Percentiles rank a stretch among this genome's conserved stretches.
Evolutionary conservation across 1,140 invertebrate species (phyloP).

Genomic region (Drosophila teissieri): DNA sequence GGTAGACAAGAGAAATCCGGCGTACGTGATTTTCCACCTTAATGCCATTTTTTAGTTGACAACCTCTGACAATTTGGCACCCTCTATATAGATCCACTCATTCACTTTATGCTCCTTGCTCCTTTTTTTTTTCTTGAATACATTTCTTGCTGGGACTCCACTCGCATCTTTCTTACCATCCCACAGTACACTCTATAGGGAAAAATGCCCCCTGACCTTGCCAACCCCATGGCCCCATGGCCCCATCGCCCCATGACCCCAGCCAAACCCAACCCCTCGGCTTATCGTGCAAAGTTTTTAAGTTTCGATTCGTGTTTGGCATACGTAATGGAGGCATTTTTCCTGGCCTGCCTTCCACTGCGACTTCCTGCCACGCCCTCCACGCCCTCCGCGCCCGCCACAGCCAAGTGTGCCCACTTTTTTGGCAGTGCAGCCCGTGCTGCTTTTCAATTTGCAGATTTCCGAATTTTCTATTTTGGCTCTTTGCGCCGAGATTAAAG

Average conservation of each 20-base stretch:
- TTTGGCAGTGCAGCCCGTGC: neutral
- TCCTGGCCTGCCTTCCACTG: slow-evolving; percentile 24
- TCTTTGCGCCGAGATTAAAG: slow-evolving; percentile 30
- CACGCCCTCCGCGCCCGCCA: slow-evolving; percentile 4
- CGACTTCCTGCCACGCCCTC: slow-evolving; percentile 19
- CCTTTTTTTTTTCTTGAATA: slow-evolving; percentile 2
- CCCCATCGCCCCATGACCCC: neutral
- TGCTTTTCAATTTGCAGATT: slow-evolving; percentile 67
- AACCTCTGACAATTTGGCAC: slow-evolving; percentile 75
- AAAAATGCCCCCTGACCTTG: slow-evolving; percentile 10
- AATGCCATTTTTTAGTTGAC: slow-evolving; percentile 74
- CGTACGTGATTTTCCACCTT: slow-evolving; percentile 79
- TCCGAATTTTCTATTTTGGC: slow-evolving; percentile 49
- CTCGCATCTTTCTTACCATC: slow-evolving; percentile 13
- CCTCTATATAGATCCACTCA: slow-evolving; percentile 55
- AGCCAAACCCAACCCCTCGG: neutral
- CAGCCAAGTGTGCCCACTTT: neutral
- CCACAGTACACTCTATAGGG: slow-evolving; percentile 22
- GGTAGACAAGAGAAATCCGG: slow-evolving; percentile 64
- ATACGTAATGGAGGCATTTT: slow-evolving; percentile 65
- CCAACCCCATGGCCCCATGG: neutral
- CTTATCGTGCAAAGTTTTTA: slow-evolving; percentile 79
- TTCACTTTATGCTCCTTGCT: slow-evolving; percentile 53
- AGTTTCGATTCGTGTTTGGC: slow-evolving; percentile 77
- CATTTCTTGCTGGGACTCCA: neutral